Evolutionary conservation across 2,888 invertebrate species (phyloP).

Genomic region (Lasioglossum zephyrum): DNA sequence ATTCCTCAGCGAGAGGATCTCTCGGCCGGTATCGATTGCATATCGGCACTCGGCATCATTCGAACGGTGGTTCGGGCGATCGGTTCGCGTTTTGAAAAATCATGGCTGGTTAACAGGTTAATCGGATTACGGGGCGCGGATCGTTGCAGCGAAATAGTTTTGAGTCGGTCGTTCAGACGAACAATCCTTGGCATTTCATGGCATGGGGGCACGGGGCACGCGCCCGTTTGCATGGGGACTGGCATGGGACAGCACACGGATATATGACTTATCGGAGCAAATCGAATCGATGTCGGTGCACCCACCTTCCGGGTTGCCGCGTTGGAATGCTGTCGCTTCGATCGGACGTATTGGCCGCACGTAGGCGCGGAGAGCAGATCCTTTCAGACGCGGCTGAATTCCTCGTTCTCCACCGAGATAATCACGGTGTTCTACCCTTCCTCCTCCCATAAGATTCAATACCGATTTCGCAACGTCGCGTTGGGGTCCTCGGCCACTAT

Average conservation of each 20-base stretch:
- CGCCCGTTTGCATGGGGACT: constrained; percentile 24
- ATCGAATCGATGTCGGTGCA: constrained; percentile 63
- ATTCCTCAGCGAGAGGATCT: not conserved
- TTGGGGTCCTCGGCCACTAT: no score
- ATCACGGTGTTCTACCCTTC: constrained; percentile 19
- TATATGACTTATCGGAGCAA: constrained; percentile 60
- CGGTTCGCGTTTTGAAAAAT: not conserved
- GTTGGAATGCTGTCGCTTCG: constrained; percentile 66
- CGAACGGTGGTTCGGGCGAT: not conserved
- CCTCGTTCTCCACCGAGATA: constrained; percentile 36
- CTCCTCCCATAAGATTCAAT: not conserved
- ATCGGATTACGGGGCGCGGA: not conserved
- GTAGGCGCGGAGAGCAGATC: constrained; percentile 57
- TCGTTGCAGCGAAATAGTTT: constrained; percentile 13
- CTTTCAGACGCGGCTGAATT: constrained; percentile 55
- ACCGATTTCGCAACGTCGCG: constrained; percentile 11
- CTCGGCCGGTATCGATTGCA: not conserved
- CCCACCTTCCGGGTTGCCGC: constrained; percentile 66
- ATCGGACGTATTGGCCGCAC: constrained; percentile 56
- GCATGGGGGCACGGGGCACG: constrained; percentile 12
- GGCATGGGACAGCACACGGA: not conserved
- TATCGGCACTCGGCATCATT: not conserved
- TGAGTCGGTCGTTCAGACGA: not conserved
- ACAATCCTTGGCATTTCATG: constrained; percentile 19
- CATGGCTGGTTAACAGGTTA: not conserved